Base-by-base conservation (phyloP, 2,888 invertebrate species). In the Acanthopleura granulata region DNA sequence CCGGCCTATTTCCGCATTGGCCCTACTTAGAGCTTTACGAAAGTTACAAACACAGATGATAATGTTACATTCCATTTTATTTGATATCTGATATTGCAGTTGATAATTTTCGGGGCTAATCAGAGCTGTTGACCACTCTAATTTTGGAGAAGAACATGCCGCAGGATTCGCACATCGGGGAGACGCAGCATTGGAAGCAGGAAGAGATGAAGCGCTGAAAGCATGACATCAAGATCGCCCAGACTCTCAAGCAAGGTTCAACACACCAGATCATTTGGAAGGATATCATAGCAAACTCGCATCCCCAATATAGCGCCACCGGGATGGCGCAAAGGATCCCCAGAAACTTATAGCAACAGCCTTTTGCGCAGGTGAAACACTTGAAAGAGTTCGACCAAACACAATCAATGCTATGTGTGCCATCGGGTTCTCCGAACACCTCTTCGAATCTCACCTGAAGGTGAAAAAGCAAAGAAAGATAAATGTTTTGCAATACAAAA, bases 241-340 rank as follows among this genome's bases (percentile, higher is more conserved):
- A 92, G 78, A 93, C 92, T 74, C 94, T 92, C 70, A 94, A 89
- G 77, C 93, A 93, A 0, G 95, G 94, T 0, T 92, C 93, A 18
- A 93, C 91, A 86, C 94, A 94, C 95, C 95, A 95, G 85, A 95
- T 94, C 91, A 94, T 94, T 51, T n/a, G 27, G 74, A 79, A 82
- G 4, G 94, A 93, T 14, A 94, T 91, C 82, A 94, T 76, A 27
- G 84, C 82, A 72, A 83, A 83, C 57, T 79, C 49, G 73, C 82
- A 84, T 62, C 82, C 84, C 49, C 94, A 91, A 80, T 93, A 90
- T 79, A 94, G 91, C 0, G 94, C 94, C 74, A 93, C 91, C 29
- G 94, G 91, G 9, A 94, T 94, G 0, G 94, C 94, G 4, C 93
- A 91, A 27, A 94, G 83, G 73, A 94, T 93, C 0, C 94, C 93